Base-by-base conservation (phyloP, 1,140 invertebrate species). In the Ruditapes philippinarum region DNA sequence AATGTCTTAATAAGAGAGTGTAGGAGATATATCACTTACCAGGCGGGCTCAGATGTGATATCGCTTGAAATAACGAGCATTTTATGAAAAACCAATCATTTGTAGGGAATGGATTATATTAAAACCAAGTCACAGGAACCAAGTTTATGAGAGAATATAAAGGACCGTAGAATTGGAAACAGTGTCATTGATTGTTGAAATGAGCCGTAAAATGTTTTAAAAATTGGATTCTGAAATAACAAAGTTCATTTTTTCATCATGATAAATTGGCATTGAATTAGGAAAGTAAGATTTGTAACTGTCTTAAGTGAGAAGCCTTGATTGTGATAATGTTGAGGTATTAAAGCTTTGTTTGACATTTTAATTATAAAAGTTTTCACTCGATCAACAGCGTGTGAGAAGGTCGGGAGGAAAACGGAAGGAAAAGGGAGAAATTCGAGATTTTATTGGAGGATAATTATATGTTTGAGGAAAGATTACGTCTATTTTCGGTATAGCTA, bases 361-460 rank as follows among this genome's bases (percentile, higher is more conserved):
- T 70, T 70, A 70, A 70, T 70, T 70, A 70, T 70, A 12, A 2
- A 17, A 70, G 65, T 70, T 70, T 45, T 70, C 65, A 70, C 33
- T 70, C 28, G 22, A 70, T 40, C 36, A 40, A 25, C 65, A 28
- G 33, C 38, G 65, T 38, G 65, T 70, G 33, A 70, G 33, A 17
- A 38, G 36, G 28, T 11, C 38, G 33, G 25, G 65, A 70, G 28
- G 25, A 62, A 45, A 62, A 62, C 57, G 25, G 25, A 33, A 70
- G 28, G 25, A 62, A 45, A 62, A 62, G n/a, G 25, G 57, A 62
- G 22, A 62, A 28, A 28, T n/a, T 62, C 5, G 14, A 45, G 57
- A 62, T 25, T 28, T 62, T 62, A 28, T 62, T 62, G 19, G 25
- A 62, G 57, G n/a, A 62, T 62, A 28, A 28, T 62, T 62, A 9